Evolutionary conservation across 1,140 invertebrate species (phyloP), one percentile per base, ranked within the genome.

Genomic region (Apocrypta bakeri): DNA sequence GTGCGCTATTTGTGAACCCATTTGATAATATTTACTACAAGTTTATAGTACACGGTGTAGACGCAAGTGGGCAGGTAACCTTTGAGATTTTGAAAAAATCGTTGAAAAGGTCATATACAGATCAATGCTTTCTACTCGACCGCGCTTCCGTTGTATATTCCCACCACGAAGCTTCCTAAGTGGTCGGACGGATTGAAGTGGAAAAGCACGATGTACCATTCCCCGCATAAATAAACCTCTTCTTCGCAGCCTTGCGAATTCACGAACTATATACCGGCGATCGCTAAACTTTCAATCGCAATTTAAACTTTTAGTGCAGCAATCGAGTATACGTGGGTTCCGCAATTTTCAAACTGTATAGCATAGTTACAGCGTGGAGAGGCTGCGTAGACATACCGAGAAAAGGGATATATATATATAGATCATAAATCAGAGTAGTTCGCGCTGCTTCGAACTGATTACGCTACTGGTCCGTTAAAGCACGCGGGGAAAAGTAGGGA

Each of bases 351-450:
- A n/a, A 21, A n/a, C n/a, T n/a, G n/a, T n/a, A n/a, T n/a, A n/a
- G n/a, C n/a, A n/a, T 17, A 56, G 48, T 21, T 56, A 56, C n/a
- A 56, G 14, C 42, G 14, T 17, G 42, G 17, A n/a, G 48, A 56
- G 48, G 17, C 17, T 17, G 61, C 61, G 31, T 1, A 77, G 37
- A 37, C 17, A 40, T n/a, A 9, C 56, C 24, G 42, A 79, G 56
- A 79, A 83, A 74, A 79, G 40, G 71, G 82, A 83, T 83, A 83
- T 73, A 82, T 63, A 73, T 82, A 83, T 83, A 83, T 73, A 82
- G 63, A 73, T 82, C 75, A 79, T 82, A 82, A 84, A 84, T 79
- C 80, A 82, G 42, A 82, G 42, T 17, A 68, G 75, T 63, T 76
- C 76, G 75, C 42, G 40, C 78, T 76, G 64, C 33, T 68, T 27